A percentile compares a stretch with the other conserved stretches of the same genome.
phyloP scores from a whole-genome alignment of 2,797 vertebrate species.

The Acomys russatus region DNA sequence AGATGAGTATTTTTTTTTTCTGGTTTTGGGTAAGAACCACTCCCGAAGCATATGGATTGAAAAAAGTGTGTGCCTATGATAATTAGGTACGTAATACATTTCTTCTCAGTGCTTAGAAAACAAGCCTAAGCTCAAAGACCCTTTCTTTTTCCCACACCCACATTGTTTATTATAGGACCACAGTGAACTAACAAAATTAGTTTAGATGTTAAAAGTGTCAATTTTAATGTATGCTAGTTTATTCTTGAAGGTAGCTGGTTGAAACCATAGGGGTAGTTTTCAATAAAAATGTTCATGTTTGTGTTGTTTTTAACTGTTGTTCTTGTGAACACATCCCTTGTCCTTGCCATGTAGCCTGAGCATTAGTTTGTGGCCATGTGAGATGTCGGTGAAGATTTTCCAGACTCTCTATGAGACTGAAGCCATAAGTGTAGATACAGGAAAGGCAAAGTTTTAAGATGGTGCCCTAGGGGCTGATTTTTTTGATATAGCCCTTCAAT shows the following conservation, averaged over 20 bases:
- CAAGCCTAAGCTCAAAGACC: background rate
- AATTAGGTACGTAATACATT: background rate
- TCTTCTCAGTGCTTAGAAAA: background rate
- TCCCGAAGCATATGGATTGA: background rate
- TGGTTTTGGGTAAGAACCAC: background rate
- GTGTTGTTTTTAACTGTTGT: background rate
- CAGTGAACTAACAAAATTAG: background rate
- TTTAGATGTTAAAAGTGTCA: background rate
- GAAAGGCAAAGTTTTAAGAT: background rate
- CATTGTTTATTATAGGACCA: background rate
- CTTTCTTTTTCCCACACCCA: background rate
- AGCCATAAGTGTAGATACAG: background rate
- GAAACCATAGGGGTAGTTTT: background rate
- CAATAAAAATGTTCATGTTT: background rate
- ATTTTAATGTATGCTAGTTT: background rate
- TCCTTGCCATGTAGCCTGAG: background rate
- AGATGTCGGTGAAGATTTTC: background rate
- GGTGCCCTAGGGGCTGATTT: background rate
- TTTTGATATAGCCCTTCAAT: constrained; percentile 2
- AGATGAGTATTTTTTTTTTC: background rate
- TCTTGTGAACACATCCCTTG: background rate
- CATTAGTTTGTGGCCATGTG: background rate
- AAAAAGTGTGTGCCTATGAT: background rate
- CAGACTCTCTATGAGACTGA: background rate
- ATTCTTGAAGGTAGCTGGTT: background rate